These are phyloP conservation scores for Therioaphis trifolii DNA, from an alignment of 2,888 invertebrate species.

Conservation along the genomic window DNA sequence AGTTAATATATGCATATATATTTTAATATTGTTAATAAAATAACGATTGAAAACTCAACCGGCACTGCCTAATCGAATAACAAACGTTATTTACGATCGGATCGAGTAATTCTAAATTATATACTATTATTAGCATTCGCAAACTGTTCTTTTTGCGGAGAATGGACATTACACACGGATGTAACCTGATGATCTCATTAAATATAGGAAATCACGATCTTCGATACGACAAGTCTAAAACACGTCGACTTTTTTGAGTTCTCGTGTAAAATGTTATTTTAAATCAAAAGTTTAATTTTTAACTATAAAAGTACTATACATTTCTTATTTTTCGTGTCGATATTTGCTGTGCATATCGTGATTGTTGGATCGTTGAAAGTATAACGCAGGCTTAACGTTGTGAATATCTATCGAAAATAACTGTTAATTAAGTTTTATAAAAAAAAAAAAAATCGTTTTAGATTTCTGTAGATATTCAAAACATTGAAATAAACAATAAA, in stretches of 20 bases:
- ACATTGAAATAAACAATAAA: constrained; percentile 16
- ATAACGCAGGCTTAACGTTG: too few relatives aligned
- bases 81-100: constrained; percentile 29
- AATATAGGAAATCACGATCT: not conserved
- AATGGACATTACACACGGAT: constrained; percentile 13
- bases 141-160: constrained; percentile 2
- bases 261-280: too few relatives aligned
- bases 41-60: not conserved
- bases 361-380: too few relatives aligned
- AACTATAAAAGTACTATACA: too few relatives aligned
- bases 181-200: constrained; percentile 29
- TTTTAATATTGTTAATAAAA: not conserved
- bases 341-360: too few relatives aligned
- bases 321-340: too few relatives aligned
- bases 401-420: too few relatives aligned
- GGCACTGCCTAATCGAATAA: constrained; percentile 9
- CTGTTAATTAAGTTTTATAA: too few relatives aligned
- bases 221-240: not conserved
- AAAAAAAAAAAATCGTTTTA: too few relatives aligned
- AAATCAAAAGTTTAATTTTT: too few relatives aligned
- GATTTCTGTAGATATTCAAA: not conserved
- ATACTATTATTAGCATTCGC: constrained; percentile 22
- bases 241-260: too few relatives aligned
- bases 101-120: constrained; percentile 34
- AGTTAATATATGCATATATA: too few relatives aligned